A percentile compares a stretch with the other conserved stretches of the same genome.
phyloP scores from a whole-genome alignment of 2,113 vertebrate species.

The Syngnathus typhle region DNA sequence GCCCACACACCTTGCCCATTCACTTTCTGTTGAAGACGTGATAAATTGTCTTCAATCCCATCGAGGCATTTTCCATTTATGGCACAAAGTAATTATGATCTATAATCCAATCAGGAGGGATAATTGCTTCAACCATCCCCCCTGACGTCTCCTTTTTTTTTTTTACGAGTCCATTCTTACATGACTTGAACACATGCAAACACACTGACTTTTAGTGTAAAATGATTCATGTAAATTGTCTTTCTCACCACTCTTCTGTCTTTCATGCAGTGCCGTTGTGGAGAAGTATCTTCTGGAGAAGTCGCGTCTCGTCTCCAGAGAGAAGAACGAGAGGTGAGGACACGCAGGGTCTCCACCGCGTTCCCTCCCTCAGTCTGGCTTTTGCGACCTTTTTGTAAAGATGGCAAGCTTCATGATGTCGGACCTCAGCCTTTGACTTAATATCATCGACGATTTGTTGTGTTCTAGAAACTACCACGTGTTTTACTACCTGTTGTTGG shows the following conservation, averaged over 20 bases:
- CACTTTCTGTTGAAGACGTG: background rate
- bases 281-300: slow-evolving; percentile 98
- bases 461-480: slow-evolving; percentile 91
- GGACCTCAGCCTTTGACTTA: slow-evolving; percentile 16
- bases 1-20: background rate
- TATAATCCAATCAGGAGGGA: slow-evolving; percentile 31
- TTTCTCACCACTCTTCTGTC: background rate
- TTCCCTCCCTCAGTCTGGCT: slow-evolving; percentile 14
- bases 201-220: slow-evolving; percentile 29
- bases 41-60: background rate
- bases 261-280: slow-evolving; percentile 81
- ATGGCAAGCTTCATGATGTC: slow-evolving; percentile 23
- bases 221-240: slow-evolving; percentile 38
- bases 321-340: slow-evolving; percentile 90
- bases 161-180: slow-evolving; percentile 28
- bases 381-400: slow-evolving; percentile 29
- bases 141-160: slow-evolving; percentile 28
- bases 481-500: slow-evolving; percentile 95
- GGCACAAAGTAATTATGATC: slow-evolving; percentile 11
- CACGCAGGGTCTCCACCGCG: slow-evolving; percentile 17
- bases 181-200: slow-evolving; percentile 19
- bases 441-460: background rate
- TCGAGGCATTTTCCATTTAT: slow-evolving; percentile 26
- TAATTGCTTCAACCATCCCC: slow-evolving; percentile 53
- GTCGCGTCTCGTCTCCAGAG: slow-evolving; percentile 92